Base-by-base conservation (phyloP, 2,888 invertebrate species). In the Hirudinaria manillensis region DNA sequence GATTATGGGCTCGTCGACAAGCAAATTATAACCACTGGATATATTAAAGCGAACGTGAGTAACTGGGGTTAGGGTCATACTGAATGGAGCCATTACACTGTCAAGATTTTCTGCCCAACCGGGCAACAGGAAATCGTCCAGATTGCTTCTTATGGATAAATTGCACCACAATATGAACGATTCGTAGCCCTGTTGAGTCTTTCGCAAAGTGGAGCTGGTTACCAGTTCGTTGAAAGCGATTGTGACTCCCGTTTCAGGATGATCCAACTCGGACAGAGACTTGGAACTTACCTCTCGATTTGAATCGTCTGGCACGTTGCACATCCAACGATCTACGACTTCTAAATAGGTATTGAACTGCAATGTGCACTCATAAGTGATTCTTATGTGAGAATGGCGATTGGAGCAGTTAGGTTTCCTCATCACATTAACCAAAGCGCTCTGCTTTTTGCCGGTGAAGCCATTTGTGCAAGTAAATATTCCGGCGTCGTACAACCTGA, bases 401-500 rank as follows among this genome's bases (percentile, higher is more conserved):
- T 36, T 61, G 7, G 27, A 16, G 38, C 73, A 73, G 13, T 61
- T 27, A 16, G 65, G 61, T 24, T 36, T 36, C 32, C 24, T 45
- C 16, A 73, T 36, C n/a, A 73, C 73, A 27, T 36, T 65, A n/a
- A 73, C n/a, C n/a, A 73, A 24, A 38, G 65, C 34, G 19, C 73
- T 65, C 16, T 3, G 2, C 13, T 24, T 36, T 24, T 32, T 65
- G 2, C 56, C 21, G 6, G 34, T 65, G 13, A 65, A 34, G 24
- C n/a, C 27, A 21, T 73, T 34, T n/a, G 10, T 36, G 29, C 73
- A 73, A 36, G 34, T 34, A 29, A 36, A 73, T 21, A 65, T 61
- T 3, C 73, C 73, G 38, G n/a, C 56, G n/a, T 73, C 73, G 27
- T 73, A 65, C n/a, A 73, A 38, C 34, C 38, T 56, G 1, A 73